Evolutionary conservation across 2,888 invertebrate genomes (phyloP).

Genomic region (Scaptomyza reducta): DNA sequence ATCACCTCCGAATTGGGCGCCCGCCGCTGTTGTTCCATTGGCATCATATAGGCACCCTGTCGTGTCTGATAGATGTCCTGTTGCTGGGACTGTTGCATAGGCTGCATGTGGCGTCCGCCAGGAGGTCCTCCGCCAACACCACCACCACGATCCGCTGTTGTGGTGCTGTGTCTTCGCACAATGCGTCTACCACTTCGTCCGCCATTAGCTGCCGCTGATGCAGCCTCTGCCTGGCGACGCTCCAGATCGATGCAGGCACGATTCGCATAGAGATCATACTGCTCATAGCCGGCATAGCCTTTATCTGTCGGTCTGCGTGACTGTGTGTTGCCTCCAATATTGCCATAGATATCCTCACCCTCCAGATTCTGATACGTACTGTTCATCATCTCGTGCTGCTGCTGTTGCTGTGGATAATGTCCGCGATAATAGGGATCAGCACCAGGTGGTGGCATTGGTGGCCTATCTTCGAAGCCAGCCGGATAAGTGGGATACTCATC

Average conservation of each 20-base stretch:
- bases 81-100: constrained; percentile 38
- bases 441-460: constrained; percentile 53
- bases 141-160: constrained; percentile 82
- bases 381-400: constrained; percentile 64
- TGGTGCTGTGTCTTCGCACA: constrained; percentile 83
- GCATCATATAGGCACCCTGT: constrained; percentile 81
- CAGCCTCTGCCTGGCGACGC: constrained; percentile 80
- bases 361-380: constrained; percentile 84
- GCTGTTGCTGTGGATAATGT: constrained; percentile 68
- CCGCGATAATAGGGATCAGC: constrained; percentile 67
- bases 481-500: constrained; percentile 83
- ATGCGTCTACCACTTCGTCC: constrained; percentile 76
- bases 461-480: constrained; percentile 77
- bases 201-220: constrained; percentile 42
- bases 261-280: constrained; percentile 84
- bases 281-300: constrained; percentile 65
- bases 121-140: constrained; percentile 30
- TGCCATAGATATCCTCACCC: constrained; percentile 83
- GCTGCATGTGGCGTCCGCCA: constrained; percentile 57
- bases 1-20: constrained; percentile 83
- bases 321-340: constrained; percentile 62
- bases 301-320: constrained; percentile 54
- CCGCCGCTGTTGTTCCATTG: constrained; percentile 79
- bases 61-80: constrained; percentile 82
- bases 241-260: constrained; percentile 84